Evolutionary conservation across 2,888 invertebrate species (phyloP).

Genomic region (Ganaspis brasiliensis): DNA sequence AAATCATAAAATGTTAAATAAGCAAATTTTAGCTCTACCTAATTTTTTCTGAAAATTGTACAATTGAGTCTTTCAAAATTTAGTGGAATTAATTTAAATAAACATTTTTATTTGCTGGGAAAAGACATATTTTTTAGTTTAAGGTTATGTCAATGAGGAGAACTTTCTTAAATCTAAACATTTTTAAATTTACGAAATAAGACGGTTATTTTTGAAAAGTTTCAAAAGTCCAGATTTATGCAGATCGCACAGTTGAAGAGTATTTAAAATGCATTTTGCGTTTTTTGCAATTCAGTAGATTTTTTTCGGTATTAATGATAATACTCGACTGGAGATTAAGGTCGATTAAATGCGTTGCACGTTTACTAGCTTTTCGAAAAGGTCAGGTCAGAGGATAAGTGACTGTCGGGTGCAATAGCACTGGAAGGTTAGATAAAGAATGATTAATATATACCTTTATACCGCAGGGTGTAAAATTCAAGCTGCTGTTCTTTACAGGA

Average conservation of each 20-base stretch:
- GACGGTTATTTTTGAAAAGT: too few relatives aligned
- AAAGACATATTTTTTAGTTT: too few relatives aligned
- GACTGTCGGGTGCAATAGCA: constrained; percentile 4
- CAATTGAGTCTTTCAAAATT: too few relatives aligned
- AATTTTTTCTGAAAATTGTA: too few relatives aligned
- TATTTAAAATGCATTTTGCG: constrained; percentile 10
- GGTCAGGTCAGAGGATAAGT: constrained; percentile 33
- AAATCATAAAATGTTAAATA: too few relatives aligned
- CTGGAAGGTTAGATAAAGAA: constrained; percentile 46
- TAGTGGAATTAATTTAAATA: too few relatives aligned
- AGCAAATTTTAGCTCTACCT: too few relatives aligned
- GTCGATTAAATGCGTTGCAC: constrained; percentile 38
- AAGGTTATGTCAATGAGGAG: too few relatives aligned
- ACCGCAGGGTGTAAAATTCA: background rate
- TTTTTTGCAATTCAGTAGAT: background rate
- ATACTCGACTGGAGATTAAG: constrained; percentile 3
- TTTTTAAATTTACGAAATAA: too few relatives aligned
- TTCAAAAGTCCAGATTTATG: background rate
- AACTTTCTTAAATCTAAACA: too few relatives aligned
- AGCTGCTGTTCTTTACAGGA: background rate
- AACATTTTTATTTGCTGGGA: too few relatives aligned
- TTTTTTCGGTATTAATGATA: background rate
- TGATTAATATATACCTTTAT: constrained; percentile 41
- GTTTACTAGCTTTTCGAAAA: constrained; percentile 30
- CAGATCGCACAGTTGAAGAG: too few relatives aligned